These are phyloP conservation scores for Drosophila nebulosa DNA, from an alignment of 1,140 invertebrate genomes.

Conservation along the genomic window DNA sequence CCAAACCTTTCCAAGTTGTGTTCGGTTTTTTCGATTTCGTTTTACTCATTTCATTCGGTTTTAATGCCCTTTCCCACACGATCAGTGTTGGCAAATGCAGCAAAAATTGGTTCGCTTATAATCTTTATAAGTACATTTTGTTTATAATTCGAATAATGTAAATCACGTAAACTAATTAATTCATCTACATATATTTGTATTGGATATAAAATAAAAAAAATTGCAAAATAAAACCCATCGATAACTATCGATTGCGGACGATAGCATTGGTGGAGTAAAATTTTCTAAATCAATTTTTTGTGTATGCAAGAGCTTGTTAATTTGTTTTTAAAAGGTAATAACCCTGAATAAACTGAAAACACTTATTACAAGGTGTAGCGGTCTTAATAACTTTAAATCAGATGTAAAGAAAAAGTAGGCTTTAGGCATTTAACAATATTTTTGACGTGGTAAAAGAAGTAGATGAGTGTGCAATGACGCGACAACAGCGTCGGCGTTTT, in stretches of 20 bases:
- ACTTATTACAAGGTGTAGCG: background rate
- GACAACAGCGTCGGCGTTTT: background rate
- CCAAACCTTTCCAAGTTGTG: conserved; percentile 57
- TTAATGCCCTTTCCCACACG: conserved; percentile 56
- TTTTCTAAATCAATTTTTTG: conserved; percentile 80
- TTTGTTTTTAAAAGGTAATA: conserved; percentile 49
- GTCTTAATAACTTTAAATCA: background rate
- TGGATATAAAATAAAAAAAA: background rate
- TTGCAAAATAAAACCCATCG: background rate
- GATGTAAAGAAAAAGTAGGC: background rate
- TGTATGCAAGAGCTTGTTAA: conserved; percentile 71
- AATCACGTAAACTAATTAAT: conserved; percentile 1
- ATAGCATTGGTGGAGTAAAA: conserved; percentile 29
- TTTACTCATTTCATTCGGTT: conserved; percentile 67
- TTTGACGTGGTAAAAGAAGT: background rate
- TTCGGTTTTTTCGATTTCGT: conserved; percentile 69
- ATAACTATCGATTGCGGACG: background rate
- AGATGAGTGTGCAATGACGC: background rate
- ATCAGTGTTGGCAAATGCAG: conserved; percentile 56
- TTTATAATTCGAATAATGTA: background rate
- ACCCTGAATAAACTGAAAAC: background rate
- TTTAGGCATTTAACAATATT: background rate
- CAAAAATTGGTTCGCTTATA: background rate
- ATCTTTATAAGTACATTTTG: too few relatives aligned
- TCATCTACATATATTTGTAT: background rate